A percentile compares a stretch with the other conserved stretches of the same genome.
phyloP scores from a whole-genome alignment of 2,888 invertebrate species.

The Mesorhabditis belari region DNA sequence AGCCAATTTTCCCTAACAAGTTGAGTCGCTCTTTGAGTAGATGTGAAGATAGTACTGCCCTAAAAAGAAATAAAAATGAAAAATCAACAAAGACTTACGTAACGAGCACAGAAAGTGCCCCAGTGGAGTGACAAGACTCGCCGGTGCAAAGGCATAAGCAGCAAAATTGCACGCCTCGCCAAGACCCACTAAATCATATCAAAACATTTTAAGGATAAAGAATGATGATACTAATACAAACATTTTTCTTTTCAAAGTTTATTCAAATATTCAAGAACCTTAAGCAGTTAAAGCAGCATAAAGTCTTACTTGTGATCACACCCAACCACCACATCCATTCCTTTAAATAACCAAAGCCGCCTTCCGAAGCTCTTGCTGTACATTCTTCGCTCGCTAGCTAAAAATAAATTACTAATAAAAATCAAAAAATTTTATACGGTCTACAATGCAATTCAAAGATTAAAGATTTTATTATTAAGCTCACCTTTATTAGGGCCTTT shows the following conservation, averaged over 20 bases:
- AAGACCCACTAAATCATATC: conserved; percentile 83
- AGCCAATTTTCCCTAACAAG: conserved; percentile 80
- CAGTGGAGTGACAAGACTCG: conserved; percentile 85
- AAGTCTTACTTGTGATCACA: conserved; percentile 72
- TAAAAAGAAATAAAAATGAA: too few species aligned
- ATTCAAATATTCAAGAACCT: too few species aligned
- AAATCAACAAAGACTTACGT: too few species aligned
- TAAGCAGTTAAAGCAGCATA: too few species aligned
- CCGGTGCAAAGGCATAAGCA: conserved; percentile 94
- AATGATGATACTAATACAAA: too few species aligned
- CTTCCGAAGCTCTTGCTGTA: conserved; percentile 56
- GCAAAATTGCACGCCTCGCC: conserved; percentile 89
- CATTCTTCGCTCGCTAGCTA: conserved; percentile 20
- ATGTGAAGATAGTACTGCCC: conserved; percentile 79
- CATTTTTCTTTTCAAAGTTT: too few species aligned
- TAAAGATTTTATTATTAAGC: too few species aligned
- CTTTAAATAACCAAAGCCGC: conserved; percentile 85
- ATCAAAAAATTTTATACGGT: too few species aligned
- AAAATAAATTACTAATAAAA: not conserved
- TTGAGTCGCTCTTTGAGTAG: conserved; percentile 83
- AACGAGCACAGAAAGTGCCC: conserved; percentile 82
- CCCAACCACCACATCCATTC: conserved; percentile 98
- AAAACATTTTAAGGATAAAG: not conserved
- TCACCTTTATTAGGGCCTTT: conserved; percentile 30
- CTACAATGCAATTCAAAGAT: too few species aligned